Evolutionary conservation across 2,888 invertebrate genomes (phyloP), one percentile per base, ranked within the genome.

Genomic region (Sphinx pinastri): DNA sequence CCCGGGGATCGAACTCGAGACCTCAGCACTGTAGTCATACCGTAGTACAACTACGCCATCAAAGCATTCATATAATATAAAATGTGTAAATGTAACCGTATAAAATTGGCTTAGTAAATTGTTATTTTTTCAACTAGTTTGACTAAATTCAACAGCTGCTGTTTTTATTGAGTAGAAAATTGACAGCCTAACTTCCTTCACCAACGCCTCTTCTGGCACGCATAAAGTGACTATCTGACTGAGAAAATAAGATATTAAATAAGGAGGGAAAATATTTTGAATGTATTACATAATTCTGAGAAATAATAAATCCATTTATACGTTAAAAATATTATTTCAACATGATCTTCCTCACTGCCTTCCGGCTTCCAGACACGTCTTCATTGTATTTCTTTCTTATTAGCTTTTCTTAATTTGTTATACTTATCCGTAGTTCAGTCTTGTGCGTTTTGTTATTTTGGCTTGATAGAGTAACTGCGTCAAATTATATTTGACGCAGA

Each of bases 281-380:
- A 45, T 47, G 8, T 16, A 47, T 19, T 63, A 47, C 49, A 25
- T 49, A 8, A n/a, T 47, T 63, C 63, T 47, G 49, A 63, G 47
- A 55, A 55, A 55, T 55, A 55, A 19, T 63, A 63, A 63, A 63
- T 63, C 63, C 63, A 47, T 63, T 63, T 63, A 63, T 19, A 63
- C 60, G 63, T 63, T 19, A 49, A 63, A 63, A 63, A 63, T 63
- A 63, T 63, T 63, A 63, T 63, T 63, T 63, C 47, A 63, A 63
- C 63, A 63, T 63, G 63, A 63, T 63, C 60, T 45, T 60, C 63
- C 49, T 19, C 13, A 47, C 19, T 49, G 63, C 63, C 63, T 63
- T 63, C 63, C 63, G 63, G 47, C 19, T 63, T 63, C 63, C 47
- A 63, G 63, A 63, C 63, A 63, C 63, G 63, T 63, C 19, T 63